These are phyloP conservation scores for Ibidorhyncha struthersii DNA, from an alignment of 2,113 vertebrate species.

Conservation along the genomic window DNA sequence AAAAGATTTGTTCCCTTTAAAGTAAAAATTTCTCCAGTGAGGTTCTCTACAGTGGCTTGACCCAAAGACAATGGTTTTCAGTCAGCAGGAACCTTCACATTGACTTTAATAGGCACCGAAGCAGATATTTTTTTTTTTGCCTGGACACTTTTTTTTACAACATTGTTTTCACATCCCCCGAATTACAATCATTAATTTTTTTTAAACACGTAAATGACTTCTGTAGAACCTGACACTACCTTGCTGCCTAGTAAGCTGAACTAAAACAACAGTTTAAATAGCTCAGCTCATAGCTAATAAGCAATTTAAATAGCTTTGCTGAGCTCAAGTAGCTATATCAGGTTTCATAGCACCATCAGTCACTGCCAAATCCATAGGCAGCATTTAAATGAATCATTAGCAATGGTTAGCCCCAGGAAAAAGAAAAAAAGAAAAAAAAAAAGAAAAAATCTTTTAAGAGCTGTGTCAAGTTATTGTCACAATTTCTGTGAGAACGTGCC, in stretches of 20 bases:
- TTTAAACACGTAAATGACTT: not conserved
- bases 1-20: not conserved
- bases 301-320: constrained; percentile 63
- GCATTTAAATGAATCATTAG: constrained; percentile 50
- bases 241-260: not conserved
- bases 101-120: not conserved
- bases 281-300: constrained; percentile 57
- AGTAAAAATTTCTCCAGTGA: not conserved
- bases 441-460: not conserved
- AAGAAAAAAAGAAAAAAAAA: not conserved
- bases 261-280: constrained; percentile 55
- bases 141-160: not conserved
- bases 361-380: constrained; percentile 54
- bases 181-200: not conserved
- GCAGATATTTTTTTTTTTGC: not conserved
- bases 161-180: not conserved
- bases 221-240: not conserved
- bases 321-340: constrained; percentile 51
- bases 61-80: not conserved
- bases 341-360: constrained; percentile 55
- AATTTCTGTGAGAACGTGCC: not conserved
- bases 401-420: not conserved
- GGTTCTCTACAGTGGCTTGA: not conserved
- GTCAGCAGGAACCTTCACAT: not conserved
- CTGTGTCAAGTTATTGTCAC: not conserved